phyloP scores from a whole-genome alignment of 2,797 vertebrate species.

The Gallinago nigripennis region DNA sequence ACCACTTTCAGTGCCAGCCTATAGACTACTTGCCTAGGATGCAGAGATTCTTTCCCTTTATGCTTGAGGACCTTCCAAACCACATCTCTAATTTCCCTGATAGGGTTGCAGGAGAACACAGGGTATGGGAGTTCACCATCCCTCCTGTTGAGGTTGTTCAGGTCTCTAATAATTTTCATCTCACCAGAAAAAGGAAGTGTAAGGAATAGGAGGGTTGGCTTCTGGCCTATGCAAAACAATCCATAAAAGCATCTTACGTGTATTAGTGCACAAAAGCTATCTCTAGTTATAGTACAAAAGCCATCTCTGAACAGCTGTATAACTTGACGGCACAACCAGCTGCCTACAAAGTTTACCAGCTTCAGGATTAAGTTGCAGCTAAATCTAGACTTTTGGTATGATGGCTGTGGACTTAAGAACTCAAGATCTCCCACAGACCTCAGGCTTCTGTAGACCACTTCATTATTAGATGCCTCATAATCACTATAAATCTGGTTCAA shows the following conservation, averaged over 20 bases:
- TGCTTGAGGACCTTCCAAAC: neutral
- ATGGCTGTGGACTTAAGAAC: neutral
- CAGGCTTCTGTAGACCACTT: neutral
- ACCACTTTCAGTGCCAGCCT: neutral
- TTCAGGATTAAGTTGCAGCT: neutral
- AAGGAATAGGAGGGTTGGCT: neutral
- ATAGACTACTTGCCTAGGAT: neutral
- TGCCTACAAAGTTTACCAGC: neutral
- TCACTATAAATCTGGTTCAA: neutral
- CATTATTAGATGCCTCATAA: neutral
- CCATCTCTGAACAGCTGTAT: neutral
- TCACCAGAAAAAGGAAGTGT: neutral
- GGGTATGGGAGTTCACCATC: neutral
- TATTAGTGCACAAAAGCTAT: too few species aligned
- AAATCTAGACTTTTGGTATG: neutral
- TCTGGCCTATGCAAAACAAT: neutral
- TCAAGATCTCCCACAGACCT: neutral
- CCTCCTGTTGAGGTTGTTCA: neutral
- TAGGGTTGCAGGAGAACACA: neutral
- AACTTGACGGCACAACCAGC: neutral
- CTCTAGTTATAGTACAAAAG: too few species aligned
- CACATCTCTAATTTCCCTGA: neutral
- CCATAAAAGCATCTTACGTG: neutral
- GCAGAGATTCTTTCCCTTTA: neutral
- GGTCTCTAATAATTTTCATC: neutral